Percentiles rank a stretch among this genome's conserved stretches.
These are phyloP conservation scores for Recurvirostra avosetta DNA, from an alignment of 2,113 vertebrate species.

Conservation along the genomic window DNA sequence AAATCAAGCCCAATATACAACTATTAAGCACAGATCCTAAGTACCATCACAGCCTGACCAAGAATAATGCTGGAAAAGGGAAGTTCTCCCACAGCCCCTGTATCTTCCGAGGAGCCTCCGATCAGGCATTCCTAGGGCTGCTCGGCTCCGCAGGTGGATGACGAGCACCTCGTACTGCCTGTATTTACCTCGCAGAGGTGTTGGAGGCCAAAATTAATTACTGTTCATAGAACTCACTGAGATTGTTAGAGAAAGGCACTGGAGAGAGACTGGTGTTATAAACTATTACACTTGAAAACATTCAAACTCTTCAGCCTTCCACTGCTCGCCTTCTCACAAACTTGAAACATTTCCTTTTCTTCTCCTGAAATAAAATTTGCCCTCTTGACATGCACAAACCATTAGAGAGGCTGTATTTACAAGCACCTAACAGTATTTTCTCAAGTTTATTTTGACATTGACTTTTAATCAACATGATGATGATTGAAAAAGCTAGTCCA, in stretches of 20 bases:
- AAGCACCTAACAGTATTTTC: constrained; percentile 70
- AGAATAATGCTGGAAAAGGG: neutral
- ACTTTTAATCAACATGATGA: constrained; percentile 71
- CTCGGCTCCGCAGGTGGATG: fast-evolving
- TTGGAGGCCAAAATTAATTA: constrained; percentile 37
- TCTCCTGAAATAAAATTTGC: constrained; percentile 63
- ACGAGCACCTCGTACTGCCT: neutral
- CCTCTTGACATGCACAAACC: constrained; percentile 63
- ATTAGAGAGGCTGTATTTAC: constrained; percentile 69
- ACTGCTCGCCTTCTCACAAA: neutral
- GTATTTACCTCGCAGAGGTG: neutral
- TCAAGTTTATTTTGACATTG: constrained; percentile 68
- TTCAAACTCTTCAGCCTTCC: constrained; percentile 51
- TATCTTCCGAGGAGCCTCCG: neutral
- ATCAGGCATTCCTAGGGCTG: neutral
- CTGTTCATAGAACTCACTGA: constrained; percentile 38
- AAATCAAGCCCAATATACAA: neutral
- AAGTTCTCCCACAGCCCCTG: neutral
- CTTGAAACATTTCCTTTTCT: constrained; percentile 48
- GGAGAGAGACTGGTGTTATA: constrained; percentile 15
- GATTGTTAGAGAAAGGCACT: constrained; percentile 34
- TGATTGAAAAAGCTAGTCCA: constrained; percentile 62
- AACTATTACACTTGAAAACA: constrained; percentile 57
- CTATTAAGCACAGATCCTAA: neutral
- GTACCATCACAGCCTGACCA: neutral